Evolutionary conservation across 2,888 invertebrate species (phyloP), one percentile per base, ranked within the genome.

Genomic region (Chymomyza caudatula): DNA sequence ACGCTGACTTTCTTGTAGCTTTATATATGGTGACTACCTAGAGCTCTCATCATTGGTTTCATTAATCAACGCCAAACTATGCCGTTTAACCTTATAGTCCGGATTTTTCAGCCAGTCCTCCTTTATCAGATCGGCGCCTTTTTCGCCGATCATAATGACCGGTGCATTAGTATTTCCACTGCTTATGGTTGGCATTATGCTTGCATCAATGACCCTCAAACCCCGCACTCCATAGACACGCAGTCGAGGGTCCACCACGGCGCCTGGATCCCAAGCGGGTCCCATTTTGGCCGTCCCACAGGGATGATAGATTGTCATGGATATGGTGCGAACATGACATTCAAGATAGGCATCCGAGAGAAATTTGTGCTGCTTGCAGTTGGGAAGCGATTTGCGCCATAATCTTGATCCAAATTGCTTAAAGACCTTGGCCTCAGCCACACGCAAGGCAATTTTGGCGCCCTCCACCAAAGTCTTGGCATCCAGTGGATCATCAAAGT

Each of bases 121-220:
- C 89, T 96, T 96, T 64, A 96, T 94, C 84, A 96, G 91, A 91
- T 96, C 97, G 0, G 96, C 93, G 4, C 96, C 96, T 88, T 96
- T 97, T 87, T 97, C 97, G 0, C 94, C 97, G 29, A 97, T 95
- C 97, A 97, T 97, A 57, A 97, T 96, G n/a, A 94, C 94, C 0
- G 97, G 96, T 0, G 97, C 97, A 89, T 97, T 96, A 0, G 97
- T 97, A 86, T 97, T 97, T 5, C 97, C 97, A 84, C 96, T 96
- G 25, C 94, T 94, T 77, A 97, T 96, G 1, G 95, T 95, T 0
- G 97, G 97, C 96, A 97, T 97, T 76, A 97, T 94, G 80, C 96
- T 95, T 29, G 96, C 96, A 87, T 97, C 97, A 76, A 96, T 94
- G 17, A 97, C 96, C 71, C 97, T 92, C 23, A 97, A 91, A 11